These are phyloP conservation scores for Trachemys scripta DNA, from an alignment of 2,113 vertebrate species.

Conservation along the genomic window DNA sequence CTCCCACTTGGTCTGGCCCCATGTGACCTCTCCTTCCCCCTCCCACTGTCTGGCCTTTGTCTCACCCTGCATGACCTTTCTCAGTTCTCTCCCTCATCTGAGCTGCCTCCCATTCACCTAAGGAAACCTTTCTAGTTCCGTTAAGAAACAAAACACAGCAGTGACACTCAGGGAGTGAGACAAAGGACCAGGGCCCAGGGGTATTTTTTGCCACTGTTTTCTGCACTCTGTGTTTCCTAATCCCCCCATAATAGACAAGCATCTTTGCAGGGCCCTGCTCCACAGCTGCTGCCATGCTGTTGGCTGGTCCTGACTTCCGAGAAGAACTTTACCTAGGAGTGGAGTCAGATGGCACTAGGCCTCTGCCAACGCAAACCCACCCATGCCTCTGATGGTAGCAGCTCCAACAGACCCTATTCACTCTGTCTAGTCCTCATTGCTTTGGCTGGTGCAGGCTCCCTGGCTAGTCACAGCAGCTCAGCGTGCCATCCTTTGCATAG, in stretches of 20 bases:
- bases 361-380: not conserved
- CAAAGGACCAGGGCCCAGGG: not conserved
- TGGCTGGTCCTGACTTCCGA: not conserved
- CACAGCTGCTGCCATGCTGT: too few relatives aligned
- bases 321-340: not conserved
- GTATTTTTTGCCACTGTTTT: constrained; percentile 1
- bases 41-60: constrained; percentile 11
- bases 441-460: not conserved
- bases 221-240: constrained; percentile 19
- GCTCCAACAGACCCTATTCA: not conserved
- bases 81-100: not conserved
- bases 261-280: too few relatives aligned
- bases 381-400: not conserved
- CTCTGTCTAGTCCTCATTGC: not conserved
- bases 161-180: not conserved
- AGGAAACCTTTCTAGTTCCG: not conserved
- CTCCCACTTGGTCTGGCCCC: not conserved
- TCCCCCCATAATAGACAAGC: too few relatives aligned
- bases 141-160: not conserved
- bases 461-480: not conserved
- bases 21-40: constrained; percentile 28
- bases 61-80: not conserved
- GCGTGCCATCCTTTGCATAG: not conserved
- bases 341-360: not conserved
- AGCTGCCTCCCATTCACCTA: not conserved